Evolutionary conservation across 2,113 vertebrate genomes (phyloP).

Genomic region (Ardeotis arabs): DNA sequence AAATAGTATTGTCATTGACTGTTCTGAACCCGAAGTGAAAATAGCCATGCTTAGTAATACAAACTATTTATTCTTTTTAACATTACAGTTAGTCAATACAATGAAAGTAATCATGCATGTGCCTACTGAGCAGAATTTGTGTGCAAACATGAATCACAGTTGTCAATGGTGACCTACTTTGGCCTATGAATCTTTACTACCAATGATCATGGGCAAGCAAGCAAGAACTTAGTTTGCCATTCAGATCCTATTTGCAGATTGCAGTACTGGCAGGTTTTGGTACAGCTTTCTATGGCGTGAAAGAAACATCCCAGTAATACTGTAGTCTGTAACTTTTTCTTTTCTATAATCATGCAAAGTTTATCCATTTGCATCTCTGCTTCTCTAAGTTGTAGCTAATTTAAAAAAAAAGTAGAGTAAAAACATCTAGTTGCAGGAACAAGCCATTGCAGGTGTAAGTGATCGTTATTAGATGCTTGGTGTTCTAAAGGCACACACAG

Average conservation of each 20-base stretch:
- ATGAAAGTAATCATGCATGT: neutral
- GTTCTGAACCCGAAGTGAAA: neutral
- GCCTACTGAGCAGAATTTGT: neutral
- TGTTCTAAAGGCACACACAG: neutral
- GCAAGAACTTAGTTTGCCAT: neutral
- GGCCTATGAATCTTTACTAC: neutral
- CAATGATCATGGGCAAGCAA: neutral
- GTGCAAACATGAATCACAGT: rapidly evolving
- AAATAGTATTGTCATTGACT: neutral
- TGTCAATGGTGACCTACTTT: neutral
- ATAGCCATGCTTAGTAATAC: neutral
- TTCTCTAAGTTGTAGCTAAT: neutral
- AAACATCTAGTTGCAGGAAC: neutral
- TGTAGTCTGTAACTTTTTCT: neutral
- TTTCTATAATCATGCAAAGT: neutral
- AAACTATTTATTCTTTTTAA: neutral
- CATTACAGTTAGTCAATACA: neutral
- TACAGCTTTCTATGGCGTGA: neutral
- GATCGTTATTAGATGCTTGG: neutral
- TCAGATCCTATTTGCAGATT: neutral
- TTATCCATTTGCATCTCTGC: neutral
- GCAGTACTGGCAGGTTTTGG: neutral
- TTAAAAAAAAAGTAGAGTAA: neutral
- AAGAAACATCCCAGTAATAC: neutral
- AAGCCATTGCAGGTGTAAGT: neutral